Evolutionary conservation across 2,113 vertebrate genomes (phyloP).

Genomic region (Larimichthys polyactis): DNA sequence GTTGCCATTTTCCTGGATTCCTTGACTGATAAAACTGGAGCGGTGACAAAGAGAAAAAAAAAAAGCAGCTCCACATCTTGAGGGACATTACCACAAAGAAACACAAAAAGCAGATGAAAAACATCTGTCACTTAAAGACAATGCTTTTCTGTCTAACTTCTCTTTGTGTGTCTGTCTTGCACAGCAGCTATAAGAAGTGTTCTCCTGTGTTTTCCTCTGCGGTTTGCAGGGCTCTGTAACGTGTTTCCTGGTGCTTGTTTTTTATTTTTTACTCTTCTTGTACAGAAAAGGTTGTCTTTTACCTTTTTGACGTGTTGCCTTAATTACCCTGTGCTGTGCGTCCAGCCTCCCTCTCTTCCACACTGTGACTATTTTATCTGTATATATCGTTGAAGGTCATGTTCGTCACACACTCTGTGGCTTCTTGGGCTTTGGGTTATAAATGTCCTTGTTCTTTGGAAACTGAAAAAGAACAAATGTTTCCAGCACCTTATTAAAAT

Average conservation of each 20-base stretch:
- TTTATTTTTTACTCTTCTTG: conserved; percentile 40
- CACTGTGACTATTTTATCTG: conserved; percentile 70
- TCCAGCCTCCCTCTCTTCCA: conserved; percentile 54
- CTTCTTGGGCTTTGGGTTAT: conserved; percentile 42
- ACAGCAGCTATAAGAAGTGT: conserved; percentile 16
- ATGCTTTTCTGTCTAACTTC: conserved; percentile 1
- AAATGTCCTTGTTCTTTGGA: conserved; percentile 53
- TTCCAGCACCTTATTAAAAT: conserved; percentile 85
- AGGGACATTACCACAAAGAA: conserved; percentile 17
- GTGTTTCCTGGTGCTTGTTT: conserved; percentile 48
- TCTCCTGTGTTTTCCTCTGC: conserved; percentile 32
- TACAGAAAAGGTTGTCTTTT: conserved; percentile 62
- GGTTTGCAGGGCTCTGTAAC: conserved; percentile 9
- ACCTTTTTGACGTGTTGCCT: conserved; percentile 75
- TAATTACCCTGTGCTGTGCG: conserved; percentile 74
- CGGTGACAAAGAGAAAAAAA: neutral
- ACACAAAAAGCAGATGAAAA: conserved; percentile 13
- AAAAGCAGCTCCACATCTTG: neutral
- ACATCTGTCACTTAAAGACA: neutral
- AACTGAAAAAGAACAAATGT: conserved; percentile 55
- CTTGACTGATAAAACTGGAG: conserved; percentile 35
- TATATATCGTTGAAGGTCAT: conserved; percentile 47
- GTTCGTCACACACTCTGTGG: conserved; percentile 36
- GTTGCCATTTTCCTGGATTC: neutral
- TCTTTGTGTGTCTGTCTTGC: conserved; percentile 18